Conservation (phyloP, 2,797 vertebrate genomes). For the Thripadectes ignobilis region DNA sequence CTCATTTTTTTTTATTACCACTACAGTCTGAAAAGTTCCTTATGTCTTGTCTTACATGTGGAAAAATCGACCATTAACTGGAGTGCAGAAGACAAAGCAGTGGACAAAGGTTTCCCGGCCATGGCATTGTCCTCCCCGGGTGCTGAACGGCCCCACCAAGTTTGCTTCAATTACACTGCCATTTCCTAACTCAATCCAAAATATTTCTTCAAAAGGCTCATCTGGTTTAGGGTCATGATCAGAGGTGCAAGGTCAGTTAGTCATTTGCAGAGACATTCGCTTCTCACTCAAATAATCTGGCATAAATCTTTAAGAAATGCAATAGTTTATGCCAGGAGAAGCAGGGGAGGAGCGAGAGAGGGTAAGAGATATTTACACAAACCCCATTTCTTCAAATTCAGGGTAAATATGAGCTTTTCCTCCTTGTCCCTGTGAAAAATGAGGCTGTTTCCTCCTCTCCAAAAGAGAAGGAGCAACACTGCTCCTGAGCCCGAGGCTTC, state of each 20-base stretch:
- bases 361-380: not conserved
- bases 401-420: fast-evolving
- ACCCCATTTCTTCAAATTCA: not conserved
- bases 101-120: not conserved
- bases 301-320: constrained; percentile 30
- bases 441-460: not conserved
- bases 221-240: constrained; percentile 13
- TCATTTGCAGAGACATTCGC: not conserved
- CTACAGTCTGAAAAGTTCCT: not conserved
- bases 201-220: constrained; percentile 22
- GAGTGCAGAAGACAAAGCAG: not conserved
- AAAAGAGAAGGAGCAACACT: not conserved
- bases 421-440: not conserved
- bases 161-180: constrained; percentile 2
- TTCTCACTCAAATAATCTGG: constrained; percentile 39
- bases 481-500: not conserved
- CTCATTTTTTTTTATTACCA: not conserved
- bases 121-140: not conserved
- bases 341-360: not conserved
- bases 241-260: constrained; percentile 24
- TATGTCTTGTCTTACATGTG: not conserved
- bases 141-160: not conserved
- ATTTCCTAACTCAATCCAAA: constrained; percentile 13
- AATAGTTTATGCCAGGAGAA: not conserved
- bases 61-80: not conserved